These are phyloP conservation scores for Hydrozoanthus gracilis DNA, from an alignment of 92 coral and sea anemone species.

Conservation along the genomic window DNA sequence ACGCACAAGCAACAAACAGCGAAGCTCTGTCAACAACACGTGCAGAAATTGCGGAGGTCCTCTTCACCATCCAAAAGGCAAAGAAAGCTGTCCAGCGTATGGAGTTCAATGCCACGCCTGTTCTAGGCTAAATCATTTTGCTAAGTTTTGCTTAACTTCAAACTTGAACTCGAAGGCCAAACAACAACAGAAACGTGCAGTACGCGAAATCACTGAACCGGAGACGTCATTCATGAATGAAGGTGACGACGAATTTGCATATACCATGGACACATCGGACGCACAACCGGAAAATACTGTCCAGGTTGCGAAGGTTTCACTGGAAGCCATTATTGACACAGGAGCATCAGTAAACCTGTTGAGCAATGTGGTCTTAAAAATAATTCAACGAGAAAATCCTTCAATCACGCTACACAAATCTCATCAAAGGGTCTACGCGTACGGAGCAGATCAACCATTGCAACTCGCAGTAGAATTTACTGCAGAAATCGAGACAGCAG, in stretches of 20 bases:
- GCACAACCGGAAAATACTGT: slow-evolving; percentile 50
- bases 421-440: too few species aligned
- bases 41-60: slow-evolving; percentile 56
- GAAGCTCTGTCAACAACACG: neutral
- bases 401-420: too few species aligned
- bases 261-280: slow-evolving; percentile 14
- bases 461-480: slow-evolving; percentile 50
- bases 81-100: slow-evolving; percentile 48
- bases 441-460: slow-evolving; percentile 50
- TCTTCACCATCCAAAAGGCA: slow-evolving; percentile 48
- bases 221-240: neutral
- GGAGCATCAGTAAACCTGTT: slow-evolving; percentile 63
- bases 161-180: neutral
- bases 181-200: neutral
- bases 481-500: slow-evolving; percentile 39
- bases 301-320: slow-evolving; percentile 14
- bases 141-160: slow-evolving; percentile 28
- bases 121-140: slow-evolving; percentile 43
- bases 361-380: slow-evolving; percentile 13
- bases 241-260: slow-evolving; percentile 46
- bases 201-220: neutral
- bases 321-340: slow-evolving; percentile 50
- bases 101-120: slow-evolving; percentile 42
- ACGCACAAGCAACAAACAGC: neutral
- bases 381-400: slow-evolving; percentile 16